phyloP scores from a whole-genome alignment of 2,888 invertebrate genomes.

The Eupithecia abbreviata region DNA sequence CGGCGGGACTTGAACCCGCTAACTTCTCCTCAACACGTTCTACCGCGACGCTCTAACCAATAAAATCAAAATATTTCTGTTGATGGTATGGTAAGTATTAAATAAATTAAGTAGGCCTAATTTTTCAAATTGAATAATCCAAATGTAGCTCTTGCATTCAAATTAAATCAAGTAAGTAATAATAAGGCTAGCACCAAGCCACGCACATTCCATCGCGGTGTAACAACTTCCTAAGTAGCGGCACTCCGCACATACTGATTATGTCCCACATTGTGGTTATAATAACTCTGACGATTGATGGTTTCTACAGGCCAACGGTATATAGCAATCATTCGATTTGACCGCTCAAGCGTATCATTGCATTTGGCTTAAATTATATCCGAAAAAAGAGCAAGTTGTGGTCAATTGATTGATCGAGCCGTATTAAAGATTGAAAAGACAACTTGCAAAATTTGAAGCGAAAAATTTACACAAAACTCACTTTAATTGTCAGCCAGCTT shows the following conservation, averaged over 20 bases:
- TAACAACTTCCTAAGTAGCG: slow-evolving; percentile 69
- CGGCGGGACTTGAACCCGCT: neutral
- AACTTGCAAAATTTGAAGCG: neutral
- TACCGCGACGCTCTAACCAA: too few relatives aligned
- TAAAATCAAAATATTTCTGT: too few relatives aligned
- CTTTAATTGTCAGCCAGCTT: slow-evolving; percentile 42
- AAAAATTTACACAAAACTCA: slow-evolving; percentile 29
- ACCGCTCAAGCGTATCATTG: slow-evolving; percentile 1
- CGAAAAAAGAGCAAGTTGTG: neutral
- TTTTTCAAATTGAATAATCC: neutral
- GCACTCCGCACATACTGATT: slow-evolving; percentile 63
- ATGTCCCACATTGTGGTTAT: slow-evolving; percentile 47
- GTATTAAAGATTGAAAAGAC: neutral
- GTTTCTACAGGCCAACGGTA: slow-evolving; percentile 34
- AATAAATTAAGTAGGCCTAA: neutral
- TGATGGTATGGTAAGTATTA: neutral
- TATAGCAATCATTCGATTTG: slow-evolving; percentile 23
- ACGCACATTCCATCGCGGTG: slow-evolving; percentile 39
- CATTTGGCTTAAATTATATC: neutral
- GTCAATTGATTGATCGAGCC: neutral
- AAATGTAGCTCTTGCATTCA: neutral
- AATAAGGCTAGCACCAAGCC: slow-evolving; percentile 49
- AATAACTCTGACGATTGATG: slow-evolving; percentile 43
- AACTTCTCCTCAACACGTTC: neutral
- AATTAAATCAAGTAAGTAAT: slow-evolving; percentile 26